Base-by-base conservation (phyloP, 2,113 vertebrate genomes). In the Rafetus swinhoei region DNA sequence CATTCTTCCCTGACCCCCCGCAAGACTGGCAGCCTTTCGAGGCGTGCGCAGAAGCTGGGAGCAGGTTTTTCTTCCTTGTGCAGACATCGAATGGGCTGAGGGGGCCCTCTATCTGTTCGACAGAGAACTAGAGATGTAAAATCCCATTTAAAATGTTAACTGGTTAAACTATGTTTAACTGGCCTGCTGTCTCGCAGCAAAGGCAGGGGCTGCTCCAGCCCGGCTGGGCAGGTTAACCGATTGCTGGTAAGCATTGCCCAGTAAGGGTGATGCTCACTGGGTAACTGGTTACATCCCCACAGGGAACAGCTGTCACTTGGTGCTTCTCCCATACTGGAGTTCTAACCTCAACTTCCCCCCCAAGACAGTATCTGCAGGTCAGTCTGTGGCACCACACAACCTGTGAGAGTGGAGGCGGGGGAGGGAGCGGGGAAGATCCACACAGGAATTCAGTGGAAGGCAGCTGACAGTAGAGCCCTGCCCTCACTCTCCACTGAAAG, bases 31-130 rank as follows among this genome's bases (percentile, higher is more conserved):
- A 82, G 76, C 54, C 60, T 45, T 77, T 45, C 3, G 55, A 83
- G 14, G n/a, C 21, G 54, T 27, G 11, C 25, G 6, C n/a, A 77
- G 53, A 76, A 77, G 62, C 29, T 32, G 22, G 27, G 9, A 77
- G 80, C 39, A 25, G 22, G 45, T 29, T 32, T 53, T 50, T 45
- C 65, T 18, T 76, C 27, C 56, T 32, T 45, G 21, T 45, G 6
- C 9, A 76, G 35, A 52, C 27, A 87, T 87, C 69, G 81, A 22
- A 79, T 59, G 83, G 90, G 86, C 85, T 57, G 35, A 92, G 85
- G 85, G 90, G 6, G 90, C 90, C 90, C 90, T 92, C 90, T 92
- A 29, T 52, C 85, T 83, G 85, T 85, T n/a, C 55, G 35, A 57
- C 45, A 53, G 77, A 45, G 45, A 45, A 45, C 45, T 45, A 45